Conservation (phyloP, 2,113 vertebrate genomes). For the Antennarius striatus region DNA sequence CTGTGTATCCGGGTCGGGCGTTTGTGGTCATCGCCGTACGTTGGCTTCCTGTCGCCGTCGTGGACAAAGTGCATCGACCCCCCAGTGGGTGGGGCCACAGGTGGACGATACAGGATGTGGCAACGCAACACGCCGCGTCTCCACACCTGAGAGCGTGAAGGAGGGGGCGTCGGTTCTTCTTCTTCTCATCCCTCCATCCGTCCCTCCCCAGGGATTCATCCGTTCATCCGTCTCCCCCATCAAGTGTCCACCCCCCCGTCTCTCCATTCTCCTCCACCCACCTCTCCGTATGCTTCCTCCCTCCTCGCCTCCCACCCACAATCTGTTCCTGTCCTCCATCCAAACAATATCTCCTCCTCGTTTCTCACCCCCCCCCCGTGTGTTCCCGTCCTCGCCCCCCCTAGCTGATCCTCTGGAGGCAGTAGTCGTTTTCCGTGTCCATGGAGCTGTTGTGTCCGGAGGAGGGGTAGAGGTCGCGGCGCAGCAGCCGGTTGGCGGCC, state of each 20-base stretch:
- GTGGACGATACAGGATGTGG: no score
- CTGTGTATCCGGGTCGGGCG: no score
- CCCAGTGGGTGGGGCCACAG: no score
- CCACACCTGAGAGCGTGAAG: no score
- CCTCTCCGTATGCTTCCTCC: slow-evolving; percentile 28
- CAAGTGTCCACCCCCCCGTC: slow-evolving; percentile 52
- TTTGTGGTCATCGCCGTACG: no score
- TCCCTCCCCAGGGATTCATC: slow-evolving; percentile 22
- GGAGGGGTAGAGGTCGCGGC: slow-evolving; percentile 83
- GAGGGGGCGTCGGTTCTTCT: no score
- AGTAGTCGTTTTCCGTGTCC: slow-evolving; percentile 85
- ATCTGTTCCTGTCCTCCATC: slow-evolving; percentile 37
- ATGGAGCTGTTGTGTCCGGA: slow-evolving; percentile 86
- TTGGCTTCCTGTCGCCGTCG: no score
- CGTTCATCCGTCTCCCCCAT: slow-evolving; percentile 41
- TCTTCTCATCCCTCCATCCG: neutral
- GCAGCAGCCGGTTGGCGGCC: slow-evolving; percentile 81
- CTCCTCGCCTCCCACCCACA: slow-evolving; percentile 48
- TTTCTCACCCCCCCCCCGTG: slow-evolving; percentile 16
- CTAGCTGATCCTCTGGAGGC: slow-evolving; percentile 81
- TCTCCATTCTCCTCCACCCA: slow-evolving; percentile 55
- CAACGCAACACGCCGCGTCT: no score
- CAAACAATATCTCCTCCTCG: slow-evolving; percentile 47
- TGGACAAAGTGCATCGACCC: no score
- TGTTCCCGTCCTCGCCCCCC: slow-evolving; percentile 35